phyloP scores from a whole-genome alignment of 2,113 vertebrate genomes.

The Pangasianodon hypophthalmus region DNA sequence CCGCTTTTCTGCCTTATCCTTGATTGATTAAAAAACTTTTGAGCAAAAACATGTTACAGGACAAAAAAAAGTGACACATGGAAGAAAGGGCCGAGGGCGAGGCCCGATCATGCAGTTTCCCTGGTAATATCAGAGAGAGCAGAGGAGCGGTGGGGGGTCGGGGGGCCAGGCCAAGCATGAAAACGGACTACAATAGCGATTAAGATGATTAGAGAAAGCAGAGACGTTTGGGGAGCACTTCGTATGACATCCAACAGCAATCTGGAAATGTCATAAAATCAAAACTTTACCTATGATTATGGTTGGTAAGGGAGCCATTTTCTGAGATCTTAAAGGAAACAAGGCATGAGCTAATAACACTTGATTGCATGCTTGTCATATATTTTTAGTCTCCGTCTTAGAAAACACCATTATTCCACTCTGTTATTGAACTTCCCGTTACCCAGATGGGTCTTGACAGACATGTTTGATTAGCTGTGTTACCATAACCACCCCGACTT shows the following conservation, averaged over 20 bases:
- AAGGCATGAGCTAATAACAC: conserved; percentile 34
- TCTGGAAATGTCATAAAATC: conserved; percentile 38
- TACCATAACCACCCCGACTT: conserved; percentile 48
- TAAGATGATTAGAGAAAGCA: conserved; percentile 75
- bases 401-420: conserved; percentile 44
- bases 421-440: conserved; percentile 41
- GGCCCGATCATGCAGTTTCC: conserved; percentile 70
- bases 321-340: conserved; percentile 24
- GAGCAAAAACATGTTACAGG: conserved; percentile 98
- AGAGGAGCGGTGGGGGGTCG: conserved; percentile 66
- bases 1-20: conserved; percentile 98
- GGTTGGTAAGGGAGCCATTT: conserved; percentile 23
- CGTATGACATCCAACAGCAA: conserved; percentile 48
- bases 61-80: conserved; percentile 76
- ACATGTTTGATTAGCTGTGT: conserved; percentile 50
- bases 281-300: conserved; percentile 41
- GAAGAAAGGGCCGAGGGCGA: conserved; percentile 73
- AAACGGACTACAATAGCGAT: conserved; percentile 84
- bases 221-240: conserved; percentile 59
- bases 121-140: conserved; percentile 72
- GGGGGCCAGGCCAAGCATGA: conserved; percentile 80
- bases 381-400: conserved; percentile 40
- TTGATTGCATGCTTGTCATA: conserved; percentile 32
- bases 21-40: conserved; percentile 99
- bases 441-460: conserved; percentile 43